phyloP scores from a whole-genome alignment of 92 coral and sea anemone genomes.

The Parazoanthus swiftii region DNA sequence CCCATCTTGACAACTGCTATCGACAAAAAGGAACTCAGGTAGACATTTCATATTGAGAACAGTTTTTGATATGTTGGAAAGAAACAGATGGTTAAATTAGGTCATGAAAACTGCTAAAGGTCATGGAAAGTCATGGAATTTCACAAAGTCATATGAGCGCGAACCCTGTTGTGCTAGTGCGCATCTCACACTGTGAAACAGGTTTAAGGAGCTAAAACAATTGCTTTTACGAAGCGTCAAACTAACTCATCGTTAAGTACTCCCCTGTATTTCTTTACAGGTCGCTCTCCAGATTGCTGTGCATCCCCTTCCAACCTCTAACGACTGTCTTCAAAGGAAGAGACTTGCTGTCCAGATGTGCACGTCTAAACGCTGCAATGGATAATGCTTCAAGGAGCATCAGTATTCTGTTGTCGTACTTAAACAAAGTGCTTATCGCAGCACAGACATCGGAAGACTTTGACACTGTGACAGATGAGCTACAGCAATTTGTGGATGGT shows the following conservation, averaged over 20 bases:
- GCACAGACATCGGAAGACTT: conserved; percentile 30
- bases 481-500: conserved; percentile 31
- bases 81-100: too few relatives aligned
- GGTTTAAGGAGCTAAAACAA: too few relatives aligned
- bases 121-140: too few relatives aligned
- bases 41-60: not conserved
- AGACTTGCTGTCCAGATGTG: conserved; percentile 1
- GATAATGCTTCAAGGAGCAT: conserved; percentile 35
- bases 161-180: too few relatives aligned
- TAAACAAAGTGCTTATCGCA: conserved; percentile 9
- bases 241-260: too few relatives aligned
- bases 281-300: conserved; percentile 45
- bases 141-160: too few relatives aligned
- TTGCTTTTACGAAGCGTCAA: too few relatives aligned
- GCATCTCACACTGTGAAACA: too few relatives aligned
- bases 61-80: too few relatives aligned
- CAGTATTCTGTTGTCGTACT: conserved; percentile 25
- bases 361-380: conserved; percentile 29
- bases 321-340: conserved; percentile 28
- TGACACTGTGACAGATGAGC: conserved; percentile 39
- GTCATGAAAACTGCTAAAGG: too few relatives aligned
- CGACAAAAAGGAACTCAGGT: not conserved
- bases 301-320: conserved; percentile 44
- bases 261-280: not conserved
- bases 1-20: conserved; percentile 15